Evolutionary conservation across 2,888 invertebrate species (phyloP).

Genomic region (Tricholauxania praeusta): DNA sequence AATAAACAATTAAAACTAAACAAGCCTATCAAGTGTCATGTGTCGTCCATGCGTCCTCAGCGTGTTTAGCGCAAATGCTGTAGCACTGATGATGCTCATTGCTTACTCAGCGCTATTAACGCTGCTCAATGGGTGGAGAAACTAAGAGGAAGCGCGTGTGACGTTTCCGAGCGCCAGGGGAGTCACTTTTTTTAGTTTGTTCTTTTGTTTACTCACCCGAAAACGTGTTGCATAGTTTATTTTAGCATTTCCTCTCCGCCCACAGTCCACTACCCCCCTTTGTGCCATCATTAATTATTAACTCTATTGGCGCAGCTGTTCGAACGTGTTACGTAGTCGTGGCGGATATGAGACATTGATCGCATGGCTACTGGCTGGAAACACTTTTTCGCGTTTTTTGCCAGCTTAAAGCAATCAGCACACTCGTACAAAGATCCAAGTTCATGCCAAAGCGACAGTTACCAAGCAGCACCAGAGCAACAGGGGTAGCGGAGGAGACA

Average conservation of each 20-base stretch:
- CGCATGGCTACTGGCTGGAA: too few relatives aligned
- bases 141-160: not conserved
- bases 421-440: too few relatives aligned
- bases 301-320: too few relatives aligned
- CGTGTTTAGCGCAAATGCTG: not conserved
- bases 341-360: too few relatives aligned
- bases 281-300: too few relatives aligned
- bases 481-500: too few relatives aligned
- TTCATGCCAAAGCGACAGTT: too few relatives aligned
- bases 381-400: too few relatives aligned
- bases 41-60: not conserved
- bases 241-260: not conserved
- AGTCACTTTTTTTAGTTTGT: not conserved
- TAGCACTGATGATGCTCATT: not conserved
- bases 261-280: not conserved
- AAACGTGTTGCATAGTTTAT: not conserved
- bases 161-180: not conserved
- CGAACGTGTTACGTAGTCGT: too few relatives aligned
- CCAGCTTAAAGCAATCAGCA: too few relatives aligned
- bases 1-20: constrained; percentile 5
- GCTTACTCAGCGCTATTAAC: constrained; percentile 15
- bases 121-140: not conserved
- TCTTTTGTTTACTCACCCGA: not conserved
- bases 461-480: too few relatives aligned
- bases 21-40: constrained; percentile 11